Conservation (phyloP, 2,797 vertebrate genomes). For the Oophaga sylvatica region DNA sequence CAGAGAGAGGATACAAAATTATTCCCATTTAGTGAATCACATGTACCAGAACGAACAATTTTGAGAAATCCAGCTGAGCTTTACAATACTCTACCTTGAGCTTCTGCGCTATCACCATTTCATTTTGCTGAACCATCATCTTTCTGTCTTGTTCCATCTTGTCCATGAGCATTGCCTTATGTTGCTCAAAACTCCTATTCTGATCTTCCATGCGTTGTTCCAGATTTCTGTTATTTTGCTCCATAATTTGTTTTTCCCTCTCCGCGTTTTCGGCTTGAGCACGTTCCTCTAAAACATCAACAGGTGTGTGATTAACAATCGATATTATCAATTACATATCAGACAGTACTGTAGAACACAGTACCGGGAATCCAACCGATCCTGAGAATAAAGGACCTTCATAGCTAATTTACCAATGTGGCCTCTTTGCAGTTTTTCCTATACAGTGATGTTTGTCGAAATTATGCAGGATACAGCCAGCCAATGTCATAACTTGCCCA, state of each 20-base stretch:
- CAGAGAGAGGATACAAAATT: too few species aligned
- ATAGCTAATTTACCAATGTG: not conserved
- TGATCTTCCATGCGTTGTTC: conserved; percentile 15
- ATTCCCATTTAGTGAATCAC: too few species aligned
- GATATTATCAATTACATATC: not conserved
- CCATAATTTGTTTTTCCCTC: conserved; percentile 18
- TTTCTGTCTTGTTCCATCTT: conserved; percentile 13
- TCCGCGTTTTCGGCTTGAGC: conserved; percentile 17
- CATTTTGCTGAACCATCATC: conserved; percentile 2
- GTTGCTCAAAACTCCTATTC: not conserved
- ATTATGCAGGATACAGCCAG: too few species aligned
- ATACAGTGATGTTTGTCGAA: too few species aligned
- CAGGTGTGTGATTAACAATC: not conserved
- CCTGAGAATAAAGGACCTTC: not conserved
- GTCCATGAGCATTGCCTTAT: not conserved
- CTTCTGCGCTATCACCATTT: conserved; percentile 22
- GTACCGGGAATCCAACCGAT: not conserved
- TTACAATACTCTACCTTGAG: conserved; percentile 17
- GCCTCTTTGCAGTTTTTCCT: not conserved
- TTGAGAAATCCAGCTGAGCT: not conserved
- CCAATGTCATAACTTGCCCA: too few species aligned
- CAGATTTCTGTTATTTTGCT: not conserved
- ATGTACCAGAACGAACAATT: too few species aligned
- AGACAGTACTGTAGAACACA: not conserved
- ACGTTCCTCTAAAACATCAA: too few species aligned